phyloP scores from a whole-genome alignment of 30 jellyfish, hydroid and myxozoan genomes.

The Sanderia malayensis region DNA sequence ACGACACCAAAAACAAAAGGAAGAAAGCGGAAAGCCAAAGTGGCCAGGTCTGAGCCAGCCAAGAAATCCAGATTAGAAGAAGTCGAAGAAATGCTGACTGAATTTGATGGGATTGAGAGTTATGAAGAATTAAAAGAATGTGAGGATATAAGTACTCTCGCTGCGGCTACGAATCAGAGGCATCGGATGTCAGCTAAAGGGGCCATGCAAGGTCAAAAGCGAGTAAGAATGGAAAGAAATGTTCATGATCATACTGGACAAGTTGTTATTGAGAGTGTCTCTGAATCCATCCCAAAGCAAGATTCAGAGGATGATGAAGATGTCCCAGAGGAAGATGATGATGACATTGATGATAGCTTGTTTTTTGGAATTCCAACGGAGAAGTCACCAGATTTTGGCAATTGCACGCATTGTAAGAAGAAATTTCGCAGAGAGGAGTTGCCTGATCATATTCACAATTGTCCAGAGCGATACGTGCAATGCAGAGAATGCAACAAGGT shows the following conservation, averaged over 20 bases:
- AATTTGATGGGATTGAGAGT: slow-evolving; percentile 15
- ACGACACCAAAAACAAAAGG: background rate
- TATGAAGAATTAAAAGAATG: slow-evolving; percentile 3
- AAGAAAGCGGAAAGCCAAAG: background rate
- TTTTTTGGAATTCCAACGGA: slow-evolving; percentile 93
- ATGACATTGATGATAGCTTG: slow-evolving; percentile 92
- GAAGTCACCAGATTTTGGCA: slow-evolving; percentile 49
- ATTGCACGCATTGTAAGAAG: slow-evolving; percentile 71
- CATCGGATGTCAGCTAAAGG: background rate
- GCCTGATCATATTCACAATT: slow-evolving; percentile 81
- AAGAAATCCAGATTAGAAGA: slow-evolving; percentile 45
- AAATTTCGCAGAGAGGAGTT: slow-evolving; percentile 88
- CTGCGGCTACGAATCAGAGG: background rate
- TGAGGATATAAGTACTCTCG: background rate
- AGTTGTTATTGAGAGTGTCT: slow-evolving; percentile 20
- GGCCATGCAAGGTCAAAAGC: slow-evolving; percentile 22
- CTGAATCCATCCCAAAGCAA: slow-evolving; percentile 17
- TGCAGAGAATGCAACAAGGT: slow-evolving; percentile 98
- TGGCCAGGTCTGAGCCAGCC: background rate
- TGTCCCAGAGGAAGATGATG: slow-evolving; percentile 89
- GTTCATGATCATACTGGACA: slow-evolving; percentile 33
- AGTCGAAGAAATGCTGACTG: slow-evolving; percentile 46
- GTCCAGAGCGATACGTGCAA: slow-evolving; percentile 98
- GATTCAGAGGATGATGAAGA: slow-evolving; percentile 92
- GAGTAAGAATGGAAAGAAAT: slow-evolving; percentile 37